Evolutionary conservation across 2,888 invertebrate genomes (phyloP).

Genomic region (Conomelus anceps): DNA sequence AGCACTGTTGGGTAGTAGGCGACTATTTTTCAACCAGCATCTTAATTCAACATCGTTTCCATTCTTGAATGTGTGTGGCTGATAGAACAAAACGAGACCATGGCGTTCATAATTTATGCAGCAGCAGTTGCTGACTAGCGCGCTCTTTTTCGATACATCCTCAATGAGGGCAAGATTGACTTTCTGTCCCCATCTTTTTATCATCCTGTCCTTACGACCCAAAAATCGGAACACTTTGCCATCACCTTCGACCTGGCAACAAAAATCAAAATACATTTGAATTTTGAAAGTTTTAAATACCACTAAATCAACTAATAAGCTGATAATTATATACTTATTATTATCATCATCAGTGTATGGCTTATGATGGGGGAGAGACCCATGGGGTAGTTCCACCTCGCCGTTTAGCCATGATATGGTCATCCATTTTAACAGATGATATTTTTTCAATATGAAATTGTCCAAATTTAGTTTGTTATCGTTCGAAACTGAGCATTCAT

Average conservation of each 20-base stretch:
- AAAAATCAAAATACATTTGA: too few species aligned
- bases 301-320: too few species aligned
- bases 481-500: too few species aligned
- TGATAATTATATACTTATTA: too few species aligned
- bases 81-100: conserved; percentile 47
- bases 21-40: background rate
- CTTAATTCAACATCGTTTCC: background rate
- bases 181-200: conserved; percentile 72
- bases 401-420: too few species aligned
- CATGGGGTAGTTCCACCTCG: too few species aligned
- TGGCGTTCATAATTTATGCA: conserved; percentile 50
- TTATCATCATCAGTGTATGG: too few species aligned
- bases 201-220: conserved; percentile 59
- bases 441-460: too few species aligned
- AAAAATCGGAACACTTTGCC: conserved; percentile 50
- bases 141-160: conserved; percentile 40
- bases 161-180: conserved; percentile 56
- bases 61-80: background rate
- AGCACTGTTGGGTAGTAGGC: conserved; percentile 3
- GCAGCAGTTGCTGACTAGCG: conserved; percentile 47
- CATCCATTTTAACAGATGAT: too few species aligned
- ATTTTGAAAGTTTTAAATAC: too few species aligned
- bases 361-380: too few species aligned
- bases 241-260: conserved; percentile 39
- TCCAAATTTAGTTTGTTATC: too few species aligned